Evolutionary conservation across 2,113 vertebrate species (phyloP).

Genomic region (Bungarus multicinctus): DNA sequence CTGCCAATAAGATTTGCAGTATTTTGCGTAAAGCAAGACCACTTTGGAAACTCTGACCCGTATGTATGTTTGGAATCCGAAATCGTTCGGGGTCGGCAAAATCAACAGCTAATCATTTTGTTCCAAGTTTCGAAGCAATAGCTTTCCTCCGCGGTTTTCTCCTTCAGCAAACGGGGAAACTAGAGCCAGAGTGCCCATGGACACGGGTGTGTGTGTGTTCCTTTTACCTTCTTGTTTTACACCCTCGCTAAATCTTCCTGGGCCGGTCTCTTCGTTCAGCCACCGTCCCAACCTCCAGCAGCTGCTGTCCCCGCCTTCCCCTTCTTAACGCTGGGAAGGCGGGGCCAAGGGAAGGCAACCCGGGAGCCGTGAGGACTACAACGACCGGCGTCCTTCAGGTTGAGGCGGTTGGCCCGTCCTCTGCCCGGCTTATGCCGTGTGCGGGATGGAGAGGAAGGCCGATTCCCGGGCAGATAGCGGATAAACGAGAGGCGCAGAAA

Average conservation of each 20-base stretch:
- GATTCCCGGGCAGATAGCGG: not conserved
- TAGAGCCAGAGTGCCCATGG: not conserved
- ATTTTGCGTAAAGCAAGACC: not conserved
- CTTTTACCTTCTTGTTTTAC: not conserved
- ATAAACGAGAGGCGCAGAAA: not conserved
- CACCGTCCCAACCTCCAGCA: not conserved
- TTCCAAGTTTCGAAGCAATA: not conserved
- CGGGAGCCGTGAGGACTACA: not conserved
- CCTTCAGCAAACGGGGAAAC: not conserved
- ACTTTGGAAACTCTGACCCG: not conserved
- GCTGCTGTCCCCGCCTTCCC: too few relatives aligned
- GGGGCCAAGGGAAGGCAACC: not conserved
- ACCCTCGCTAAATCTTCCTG: not conserved
- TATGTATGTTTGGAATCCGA: not conserved
- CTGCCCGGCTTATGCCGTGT: not conserved
- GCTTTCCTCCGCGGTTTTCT: not conserved
- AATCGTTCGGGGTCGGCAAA: not conserved
- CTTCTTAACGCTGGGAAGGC: not conserved
- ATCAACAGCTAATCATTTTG: not conserved
- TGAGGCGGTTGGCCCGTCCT: not conserved
- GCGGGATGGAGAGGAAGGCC: not conserved
- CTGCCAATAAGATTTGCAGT: not conserved
- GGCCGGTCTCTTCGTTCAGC: not conserved
- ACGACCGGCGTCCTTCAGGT: not conserved
- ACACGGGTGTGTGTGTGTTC: not conserved